phyloP scores from a whole-genome alignment of 2,797 vertebrate genomes.

The Thalassophryne amazonica region DNA sequence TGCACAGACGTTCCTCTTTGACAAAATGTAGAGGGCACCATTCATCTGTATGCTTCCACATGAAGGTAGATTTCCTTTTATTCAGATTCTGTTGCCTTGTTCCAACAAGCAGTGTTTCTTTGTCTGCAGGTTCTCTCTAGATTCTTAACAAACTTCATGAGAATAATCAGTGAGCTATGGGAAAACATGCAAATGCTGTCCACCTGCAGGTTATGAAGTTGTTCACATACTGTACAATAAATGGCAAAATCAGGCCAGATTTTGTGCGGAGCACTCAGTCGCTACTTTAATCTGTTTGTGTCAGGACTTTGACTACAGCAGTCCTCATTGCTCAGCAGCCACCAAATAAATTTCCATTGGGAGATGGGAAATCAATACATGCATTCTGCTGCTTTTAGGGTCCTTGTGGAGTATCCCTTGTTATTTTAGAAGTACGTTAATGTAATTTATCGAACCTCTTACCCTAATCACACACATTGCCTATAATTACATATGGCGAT shows the following conservation, averaged over 20 bases:
- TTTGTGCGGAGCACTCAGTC: slow-evolving; percentile 38
- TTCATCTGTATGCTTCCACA: slow-evolving; percentile 40
- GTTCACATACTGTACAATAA: background rate
- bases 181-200: slow-evolving; percentile 13
- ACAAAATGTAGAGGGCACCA: slow-evolving; percentile 60
- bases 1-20: slow-evolving; percentile 37
- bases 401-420: slow-evolving; percentile 66
- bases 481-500: slow-evolving; percentile 81
- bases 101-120: slow-evolving; percentile 52
- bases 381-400: slow-evolving; percentile 73
- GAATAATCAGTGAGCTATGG: slow-evolving; percentile 57
- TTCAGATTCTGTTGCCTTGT: slow-evolving; percentile 48
- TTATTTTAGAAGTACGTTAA: slow-evolving; percentile 83
- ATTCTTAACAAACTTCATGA: slow-evolving; percentile 58
- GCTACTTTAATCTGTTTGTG: slow-evolving; percentile 47
- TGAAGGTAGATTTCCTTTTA: slow-evolving; percentile 55
- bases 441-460: slow-evolving; percentile 84
- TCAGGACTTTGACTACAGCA: slow-evolving; percentile 52
- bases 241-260: slow-evolving; percentile 21
- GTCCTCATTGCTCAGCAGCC: slow-evolving; percentile 67
- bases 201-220: background rate
- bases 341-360: slow-evolving; percentile 79
- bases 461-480: slow-evolving; percentile 82
- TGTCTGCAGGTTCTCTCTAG: slow-evolving; percentile 37
- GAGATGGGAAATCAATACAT: slow-evolving; percentile 77